Evolutionary conservation across 1,140 invertebrate species (phyloP).

Genomic region (Magallana angulata): DNA sequence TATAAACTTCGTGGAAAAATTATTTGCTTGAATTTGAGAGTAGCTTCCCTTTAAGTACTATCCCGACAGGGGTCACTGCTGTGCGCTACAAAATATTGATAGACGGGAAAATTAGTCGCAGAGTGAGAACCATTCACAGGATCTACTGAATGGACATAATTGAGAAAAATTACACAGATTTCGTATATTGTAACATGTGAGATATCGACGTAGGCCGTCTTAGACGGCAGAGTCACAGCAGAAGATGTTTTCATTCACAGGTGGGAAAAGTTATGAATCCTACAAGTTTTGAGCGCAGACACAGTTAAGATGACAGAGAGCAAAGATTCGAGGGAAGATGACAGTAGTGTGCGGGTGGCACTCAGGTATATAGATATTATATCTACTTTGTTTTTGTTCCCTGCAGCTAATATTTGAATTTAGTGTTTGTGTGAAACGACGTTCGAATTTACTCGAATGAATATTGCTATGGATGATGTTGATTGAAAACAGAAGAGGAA

Average conservation of each 20-base stretch:
- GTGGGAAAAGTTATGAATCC: conserved; percentile 23
- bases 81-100: conserved; percentile 27
- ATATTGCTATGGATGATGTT: too few relatives aligned
- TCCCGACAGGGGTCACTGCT: conserved; percentile 25
- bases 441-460: conserved; percentile 25
- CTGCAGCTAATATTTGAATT: not conserved
- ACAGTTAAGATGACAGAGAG: conserved; percentile 62
- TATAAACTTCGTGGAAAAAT: too few relatives aligned
- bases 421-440: not conserved
- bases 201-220: not conserved
- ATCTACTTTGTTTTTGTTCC: not conserved
- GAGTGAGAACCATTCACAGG: conserved; percentile 36
- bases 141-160: not conserved
- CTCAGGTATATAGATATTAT: conserved; percentile 62
- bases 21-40: not conserved
- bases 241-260: conserved; percentile 2
- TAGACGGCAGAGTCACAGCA: not conserved
- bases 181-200: conserved; percentile 30
- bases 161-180: not conserved
- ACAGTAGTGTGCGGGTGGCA: conserved; percentile 70
- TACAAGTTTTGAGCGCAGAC: conserved; percentile 24
- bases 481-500: too few relatives aligned
- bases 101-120: conserved; percentile 13
- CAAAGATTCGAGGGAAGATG: conserved; percentile 66
- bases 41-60: conserved; percentile 9